phyloP scores from a whole-genome alignment of 1,140 invertebrate genomes.

The Leptoteleia sp. region DNA sequence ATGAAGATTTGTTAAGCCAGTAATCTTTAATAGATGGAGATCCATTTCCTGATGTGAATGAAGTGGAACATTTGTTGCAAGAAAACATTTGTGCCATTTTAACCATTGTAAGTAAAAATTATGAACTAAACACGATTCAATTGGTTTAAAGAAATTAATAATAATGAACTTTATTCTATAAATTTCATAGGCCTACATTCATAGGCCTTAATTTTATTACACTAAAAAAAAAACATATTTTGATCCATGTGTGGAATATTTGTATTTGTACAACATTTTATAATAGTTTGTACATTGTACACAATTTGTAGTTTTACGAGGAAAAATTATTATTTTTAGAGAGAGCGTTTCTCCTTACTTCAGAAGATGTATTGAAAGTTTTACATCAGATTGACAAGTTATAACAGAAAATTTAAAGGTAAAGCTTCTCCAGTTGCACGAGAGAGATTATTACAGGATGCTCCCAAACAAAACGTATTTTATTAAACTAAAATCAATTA shows the following conservation, averaged over 20 bases:
- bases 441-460: constrained; percentile 82
- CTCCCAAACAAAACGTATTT: constrained; percentile 85
- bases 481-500: too few species aligned
- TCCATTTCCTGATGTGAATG: constrained; percentile 89
- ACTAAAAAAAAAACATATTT: too few species aligned
- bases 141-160: too few species aligned
- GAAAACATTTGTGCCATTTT: constrained; percentile 90
- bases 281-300: too few species aligned
- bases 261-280: too few species aligned
- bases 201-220: too few species aligned
- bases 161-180: too few species aligned
- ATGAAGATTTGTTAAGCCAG: constrained; percentile 93
- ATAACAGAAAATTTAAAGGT: constrained; percentile 84
- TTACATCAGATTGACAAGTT: constrained; percentile 93
- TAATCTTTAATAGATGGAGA: constrained; percentile 88
- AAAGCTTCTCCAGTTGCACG: constrained; percentile 80
- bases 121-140: not conserved
- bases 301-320: too few species aligned
- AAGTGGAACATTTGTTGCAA: constrained; percentile 91
- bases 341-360: constrained; percentile 90
- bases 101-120: constrained; percentile 84
- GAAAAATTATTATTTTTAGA: constrained; percentile 78
- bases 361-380: constrained; percentile 91
- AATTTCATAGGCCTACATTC: too few species aligned
- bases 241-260: too few species aligned